Conservation (phyloP, 2,797 vertebrate species). For the Helarctos malayanus region DNA sequence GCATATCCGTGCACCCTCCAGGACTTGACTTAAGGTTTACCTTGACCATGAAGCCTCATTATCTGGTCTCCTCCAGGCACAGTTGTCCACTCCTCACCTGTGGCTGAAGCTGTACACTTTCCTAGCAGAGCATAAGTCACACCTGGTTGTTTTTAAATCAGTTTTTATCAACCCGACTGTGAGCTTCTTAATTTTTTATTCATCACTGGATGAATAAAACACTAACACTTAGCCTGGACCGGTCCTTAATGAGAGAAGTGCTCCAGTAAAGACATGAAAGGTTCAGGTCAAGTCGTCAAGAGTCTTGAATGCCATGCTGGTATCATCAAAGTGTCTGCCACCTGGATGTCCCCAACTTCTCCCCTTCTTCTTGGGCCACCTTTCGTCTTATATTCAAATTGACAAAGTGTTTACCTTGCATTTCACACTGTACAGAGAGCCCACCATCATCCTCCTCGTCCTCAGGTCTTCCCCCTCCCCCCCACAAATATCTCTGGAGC, state of each 20-base stretch:
- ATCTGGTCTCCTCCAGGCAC: not conserved
- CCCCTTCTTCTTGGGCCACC: not conserved
- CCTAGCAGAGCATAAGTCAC: not conserved
- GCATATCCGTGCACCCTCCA: not conserved
- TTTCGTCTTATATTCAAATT: not conserved
- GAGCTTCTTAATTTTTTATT: not conserved
- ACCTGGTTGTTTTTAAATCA: conserved; percentile 38
- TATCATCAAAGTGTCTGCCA: not conserved
- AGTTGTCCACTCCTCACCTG: not conserved
- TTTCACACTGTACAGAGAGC: not conserved
- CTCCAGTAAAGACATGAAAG: not conserved
- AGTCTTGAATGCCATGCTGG: not conserved
- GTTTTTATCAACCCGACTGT: not conserved
- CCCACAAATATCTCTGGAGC: not conserved
- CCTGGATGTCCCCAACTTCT: not conserved
- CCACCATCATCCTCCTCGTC: not conserved
- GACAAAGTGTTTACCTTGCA: not conserved
- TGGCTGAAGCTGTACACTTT: not conserved
- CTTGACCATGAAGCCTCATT: not conserved
- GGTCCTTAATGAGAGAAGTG: not conserved
- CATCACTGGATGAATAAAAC: not conserved
- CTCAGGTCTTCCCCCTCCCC: not conserved
- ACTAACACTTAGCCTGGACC: not conserved
- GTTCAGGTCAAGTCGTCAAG: not conserved
- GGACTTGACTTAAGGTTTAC: not conserved